Evolutionary conservation across 2,113 vertebrate genomes (phyloP).

Genomic region (Peromyscus polionotus): DNA sequence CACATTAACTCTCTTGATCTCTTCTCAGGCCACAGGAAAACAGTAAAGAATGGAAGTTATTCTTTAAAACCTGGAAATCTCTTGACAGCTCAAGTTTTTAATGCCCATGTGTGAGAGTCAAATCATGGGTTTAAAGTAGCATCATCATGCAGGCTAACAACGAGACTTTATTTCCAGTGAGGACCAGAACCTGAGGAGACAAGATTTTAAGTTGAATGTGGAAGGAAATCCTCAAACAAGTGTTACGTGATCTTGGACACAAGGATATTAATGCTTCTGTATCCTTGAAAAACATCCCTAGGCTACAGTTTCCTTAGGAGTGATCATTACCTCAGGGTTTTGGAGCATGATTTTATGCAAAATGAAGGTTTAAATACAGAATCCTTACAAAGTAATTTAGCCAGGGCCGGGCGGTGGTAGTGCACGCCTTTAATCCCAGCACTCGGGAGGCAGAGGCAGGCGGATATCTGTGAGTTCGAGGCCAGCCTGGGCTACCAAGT

Average conservation of each 20-base stretch:
- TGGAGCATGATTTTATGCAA: background rate
- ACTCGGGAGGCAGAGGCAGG: too few relatives aligned
- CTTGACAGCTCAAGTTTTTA: background rate
- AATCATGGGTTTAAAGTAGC: background rate
- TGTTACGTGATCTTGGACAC: background rate
- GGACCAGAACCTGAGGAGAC: background rate
- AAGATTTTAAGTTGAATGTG: background rate
- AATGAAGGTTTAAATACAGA: background rate
- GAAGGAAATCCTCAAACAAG: background rate
- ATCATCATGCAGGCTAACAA: background rate
- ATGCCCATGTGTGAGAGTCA: constrained; percentile 23
- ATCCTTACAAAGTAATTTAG: background rate
- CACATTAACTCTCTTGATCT: background rate
- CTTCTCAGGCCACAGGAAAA: background rate
- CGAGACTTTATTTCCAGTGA: background rate
- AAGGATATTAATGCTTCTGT: too few relatives aligned
- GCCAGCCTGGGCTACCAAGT: too few relatives aligned
- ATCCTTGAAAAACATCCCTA: background rate
- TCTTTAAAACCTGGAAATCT: background rate
- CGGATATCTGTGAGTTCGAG: too few relatives aligned
- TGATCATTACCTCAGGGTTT: background rate
- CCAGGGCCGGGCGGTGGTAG: background rate
- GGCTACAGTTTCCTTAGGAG: background rate
- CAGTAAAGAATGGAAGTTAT: background rate
- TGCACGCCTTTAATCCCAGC: too few relatives aligned